Conservation (phyloP, 1,140 invertebrate species). For the Agrypnia vestita region DNA sequence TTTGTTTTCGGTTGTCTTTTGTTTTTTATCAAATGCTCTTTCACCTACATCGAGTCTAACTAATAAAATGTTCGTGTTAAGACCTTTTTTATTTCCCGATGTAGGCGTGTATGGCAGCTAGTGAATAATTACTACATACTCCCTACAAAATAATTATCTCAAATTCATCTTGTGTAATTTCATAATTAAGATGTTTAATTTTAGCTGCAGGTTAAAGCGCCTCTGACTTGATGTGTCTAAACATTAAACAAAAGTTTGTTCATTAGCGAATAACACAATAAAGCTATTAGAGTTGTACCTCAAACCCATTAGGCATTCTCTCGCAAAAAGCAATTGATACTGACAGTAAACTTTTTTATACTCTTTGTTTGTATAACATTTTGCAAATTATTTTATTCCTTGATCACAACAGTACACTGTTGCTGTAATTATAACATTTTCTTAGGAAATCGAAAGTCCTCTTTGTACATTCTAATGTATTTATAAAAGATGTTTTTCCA, state of each 20-base stretch:
- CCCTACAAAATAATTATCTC: no score
- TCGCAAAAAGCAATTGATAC: constrained; percentile 33
- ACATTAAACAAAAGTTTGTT: constrained; percentile 44
- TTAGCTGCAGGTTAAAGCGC: constrained; percentile 45
- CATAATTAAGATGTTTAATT: constrained; percentile 16
- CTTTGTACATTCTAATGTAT: no score
- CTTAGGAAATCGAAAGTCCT: no score
- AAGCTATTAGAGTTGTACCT: constrained; percentile 44
- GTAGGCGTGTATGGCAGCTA: background rate
- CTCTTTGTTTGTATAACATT: no score
- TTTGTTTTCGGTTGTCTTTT: constrained; percentile 6
- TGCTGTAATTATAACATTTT: no score
- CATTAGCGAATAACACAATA: constrained; percentile 37
- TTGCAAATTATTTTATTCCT: no score
- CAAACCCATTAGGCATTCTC: constrained; percentile 13
- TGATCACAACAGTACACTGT: no score
- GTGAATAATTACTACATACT: no score
- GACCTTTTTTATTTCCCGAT: background rate
- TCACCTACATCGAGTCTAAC: constrained; percentile 7
- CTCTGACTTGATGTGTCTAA: constrained; percentile 43
- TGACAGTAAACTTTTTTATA: background rate
- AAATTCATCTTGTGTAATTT: background rate
- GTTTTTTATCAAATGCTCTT: constrained; percentile 17
- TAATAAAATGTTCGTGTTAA: background rate
- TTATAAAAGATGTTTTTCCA: background rate